Base-by-base conservation (phyloP, 2,113 vertebrate species). In the Sisor rabdophorus region DNA sequence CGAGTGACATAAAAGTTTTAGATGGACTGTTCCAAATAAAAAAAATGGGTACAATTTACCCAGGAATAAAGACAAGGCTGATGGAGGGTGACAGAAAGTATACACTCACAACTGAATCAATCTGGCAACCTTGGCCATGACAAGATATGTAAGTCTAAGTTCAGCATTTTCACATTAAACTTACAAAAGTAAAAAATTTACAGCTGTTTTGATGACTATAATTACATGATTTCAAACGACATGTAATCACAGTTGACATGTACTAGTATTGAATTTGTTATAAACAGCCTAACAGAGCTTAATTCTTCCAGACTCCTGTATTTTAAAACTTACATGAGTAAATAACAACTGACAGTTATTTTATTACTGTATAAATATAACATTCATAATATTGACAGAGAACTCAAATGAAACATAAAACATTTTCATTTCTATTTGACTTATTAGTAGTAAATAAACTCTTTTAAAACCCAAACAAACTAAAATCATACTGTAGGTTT, bases 21-120 rank as follows among this genome's bases (percentile, higher is more conserved):
- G 40, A 44, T 59, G 24, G 15, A 65, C 40, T 58, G 40, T 65
- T 81, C 36, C 73, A 68, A 40, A 78, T 71, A 67, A 56, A 20
- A 55, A 22, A 63, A 61, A 73, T 70, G 28, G 61, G 61, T 17
- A 24, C 24, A 76, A 48, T 77, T 79, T 79, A 73, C 79, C 76
- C 73, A 50, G n/a, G 24, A 52, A 83, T 59, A 47, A 67, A 36
- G 65, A 50, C 47, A 24, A 58, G 32, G 26, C 36, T 58, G 58
- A 44, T 40, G 61, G 40, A 75, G 78, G n/a, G 73, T 75, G 73
- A 55, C 65, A 30, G 58, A 26, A 50, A 20, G 58, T 71, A 30
- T 58, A 71, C 61, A 58, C 55, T 65, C 68, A 30, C 48, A 58
- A 11, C 16, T 56, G 17, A 22, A 1, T 64, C 53, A 63, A 54